Percentiles rank a stretch among this genome's conserved stretches.
These are phyloP conservation scores for Hypomecis punctinalis DNA, from an alignment of 2,888 invertebrate genomes.

Conservation along the genomic window DNA sequence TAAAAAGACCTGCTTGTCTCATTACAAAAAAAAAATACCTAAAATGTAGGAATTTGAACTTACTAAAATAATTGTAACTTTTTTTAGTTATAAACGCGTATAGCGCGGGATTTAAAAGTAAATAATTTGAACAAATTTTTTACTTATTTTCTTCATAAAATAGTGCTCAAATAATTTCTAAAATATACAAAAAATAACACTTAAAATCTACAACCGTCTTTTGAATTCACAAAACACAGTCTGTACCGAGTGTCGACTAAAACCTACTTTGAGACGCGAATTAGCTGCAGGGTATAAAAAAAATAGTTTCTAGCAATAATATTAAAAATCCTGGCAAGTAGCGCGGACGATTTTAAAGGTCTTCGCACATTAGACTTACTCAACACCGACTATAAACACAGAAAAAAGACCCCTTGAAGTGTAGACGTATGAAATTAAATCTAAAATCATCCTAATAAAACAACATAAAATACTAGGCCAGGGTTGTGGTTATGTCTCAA, in stretches of 20 bases:
- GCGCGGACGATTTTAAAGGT: neutral
- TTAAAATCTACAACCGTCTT: slow-evolving; percentile 33
- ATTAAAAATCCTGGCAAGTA: slow-evolving; percentile 6
- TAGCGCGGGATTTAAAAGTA: too few species aligned
- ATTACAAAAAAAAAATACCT: neutral
- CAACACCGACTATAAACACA: neutral
- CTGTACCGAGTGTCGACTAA: slow-evolving; percentile 3
- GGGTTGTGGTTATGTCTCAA: too few species aligned
- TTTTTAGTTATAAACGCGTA: neutral
- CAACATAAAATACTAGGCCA: too few species aligned
- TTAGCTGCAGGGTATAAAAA: slow-evolving; percentile 8
- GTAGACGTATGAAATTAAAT: too few species aligned
- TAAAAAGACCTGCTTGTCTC: neutral
- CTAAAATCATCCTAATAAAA: too few species aligned
- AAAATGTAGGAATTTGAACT: neutral
- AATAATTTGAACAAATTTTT: neutral
- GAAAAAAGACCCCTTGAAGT: too few species aligned
- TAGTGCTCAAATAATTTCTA: neutral
- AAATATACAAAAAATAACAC: slow-evolving; percentile 31
- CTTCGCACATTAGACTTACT: neutral
- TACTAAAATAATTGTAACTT: neutral
- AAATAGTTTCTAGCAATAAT: neutral
- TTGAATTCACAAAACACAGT: slow-evolving; percentile 16
- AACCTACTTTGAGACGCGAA: neutral
- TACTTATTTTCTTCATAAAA: neutral